These are phyloP conservation scores for Magallana nippona DNA, from an alignment of 2,888 invertebrate species.

Conservation along the genomic window DNA sequence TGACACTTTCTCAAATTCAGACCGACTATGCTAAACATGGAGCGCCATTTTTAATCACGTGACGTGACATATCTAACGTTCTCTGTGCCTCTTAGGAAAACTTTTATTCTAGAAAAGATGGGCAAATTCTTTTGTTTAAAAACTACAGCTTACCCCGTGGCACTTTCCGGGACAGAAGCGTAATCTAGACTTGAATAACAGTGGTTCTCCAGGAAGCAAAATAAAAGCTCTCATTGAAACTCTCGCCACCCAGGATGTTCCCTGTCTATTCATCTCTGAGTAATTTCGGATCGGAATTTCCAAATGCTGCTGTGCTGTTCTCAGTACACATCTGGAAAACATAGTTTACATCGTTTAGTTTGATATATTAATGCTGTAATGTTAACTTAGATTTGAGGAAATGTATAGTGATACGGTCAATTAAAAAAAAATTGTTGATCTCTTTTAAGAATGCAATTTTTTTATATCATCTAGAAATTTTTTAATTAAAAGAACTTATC, in stretches of 20 bases:
- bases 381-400: too few species aligned
- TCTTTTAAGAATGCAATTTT: too few species aligned
- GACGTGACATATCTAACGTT: background rate
- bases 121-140: background rate
- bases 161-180: slow-evolving; percentile 31
- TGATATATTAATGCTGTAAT: too few species aligned
- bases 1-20: background rate
- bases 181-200: slow-evolving; percentile 37
- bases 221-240: slow-evolving; percentile 35
- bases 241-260: background rate
- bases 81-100: background rate
- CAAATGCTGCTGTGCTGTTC: slow-evolving; percentile 17
- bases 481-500: too few species aligned
- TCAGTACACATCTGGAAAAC: slow-evolving; percentile 12
- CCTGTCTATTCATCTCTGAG: background rate
- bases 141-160: slow-evolving; percentile 4
- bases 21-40: background rate
- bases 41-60: slow-evolving; percentile 11
- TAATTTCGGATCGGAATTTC: slow-evolving; percentile 11
- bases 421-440: too few species aligned
- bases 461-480: too few species aligned
- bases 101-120: background rate
- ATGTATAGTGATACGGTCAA: too few species aligned
- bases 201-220: slow-evolving; percentile 14
- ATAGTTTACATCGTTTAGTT: too few species aligned